Evolutionary conservation across 2,888 invertebrate genomes (phyloP), one percentile per base, ranked within the genome.

Genomic region (Mythimna impura): DNA sequence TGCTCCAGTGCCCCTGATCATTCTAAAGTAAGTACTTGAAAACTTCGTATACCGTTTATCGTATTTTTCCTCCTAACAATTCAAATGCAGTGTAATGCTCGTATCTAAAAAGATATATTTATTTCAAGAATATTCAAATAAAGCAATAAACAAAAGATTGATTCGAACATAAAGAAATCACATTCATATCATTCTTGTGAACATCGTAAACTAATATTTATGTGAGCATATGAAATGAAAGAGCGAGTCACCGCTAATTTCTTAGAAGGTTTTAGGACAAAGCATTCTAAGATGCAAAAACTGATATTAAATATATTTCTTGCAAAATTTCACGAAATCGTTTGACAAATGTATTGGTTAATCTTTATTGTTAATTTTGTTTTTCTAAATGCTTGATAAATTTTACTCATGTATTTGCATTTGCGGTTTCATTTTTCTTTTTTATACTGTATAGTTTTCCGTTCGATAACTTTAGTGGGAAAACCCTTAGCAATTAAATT

Each of bases 241-340:
- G 50, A 52, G 58, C n/a, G 25, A 63, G 8, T 66, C 57, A 43
- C 20, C 40, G 55, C 50, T 34, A n/a, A 81, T 71, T 81, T 67
- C 79, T 81, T 20, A 71, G 81, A 81, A 79, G 81, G 62, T 64
- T 81, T 66, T 62, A 9, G 47, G 9, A 50, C 25, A 22, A 25
- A 47, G 43, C 50, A 47, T 62, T 79, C 71, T 30, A 57, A 47
- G 43, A 25, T 71, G 10, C 58, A 22, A 76, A 54, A 64, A 14
- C n/a, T 67, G 52, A 71, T 71, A 71, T n/a, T 14, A n/a, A 50
- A 58, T 1, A 58, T 78, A 25, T 12, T 61, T 60, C 25, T 58
- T 36, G 20, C 1, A 9, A 52, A 70, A 52, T 71, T 17, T 40
- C 40, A 50, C 30, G 0, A 25, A 7, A 43, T 78, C 47, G 0